Conservation (phyloP, 2,113 vertebrate species). For the Menura novaehollandiae region DNA sequence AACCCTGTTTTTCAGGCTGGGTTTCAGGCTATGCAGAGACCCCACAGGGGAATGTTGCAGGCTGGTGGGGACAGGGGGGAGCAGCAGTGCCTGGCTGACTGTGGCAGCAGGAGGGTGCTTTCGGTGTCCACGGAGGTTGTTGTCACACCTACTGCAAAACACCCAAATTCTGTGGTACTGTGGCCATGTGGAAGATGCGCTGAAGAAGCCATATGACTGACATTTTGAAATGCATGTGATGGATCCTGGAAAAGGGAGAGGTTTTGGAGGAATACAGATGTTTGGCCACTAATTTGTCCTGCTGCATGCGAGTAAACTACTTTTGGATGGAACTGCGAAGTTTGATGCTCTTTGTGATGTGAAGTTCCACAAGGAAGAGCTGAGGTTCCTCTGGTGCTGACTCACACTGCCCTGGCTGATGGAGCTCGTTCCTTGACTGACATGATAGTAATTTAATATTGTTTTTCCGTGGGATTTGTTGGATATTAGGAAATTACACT, state of each 20-base stretch:
- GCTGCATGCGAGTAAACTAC: neutral
- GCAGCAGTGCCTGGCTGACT: neutral
- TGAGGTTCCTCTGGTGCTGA: neutral
- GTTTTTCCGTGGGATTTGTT: neutral
- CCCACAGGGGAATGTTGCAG: neutral
- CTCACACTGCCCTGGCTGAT: neutral
- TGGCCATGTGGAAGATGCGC: neutral
- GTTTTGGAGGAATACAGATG: neutral
- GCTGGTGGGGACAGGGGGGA: accelerated
- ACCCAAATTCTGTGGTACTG: neutral
- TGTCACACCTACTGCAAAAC: neutral
- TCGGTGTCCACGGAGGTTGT: neutral
- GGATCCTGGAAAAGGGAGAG: neutral
- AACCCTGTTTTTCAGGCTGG: neutral
- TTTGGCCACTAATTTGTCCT: neutral
- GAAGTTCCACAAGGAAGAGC: neutral
- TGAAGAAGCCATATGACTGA: neutral
- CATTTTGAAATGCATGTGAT: neutral
- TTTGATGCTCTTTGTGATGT: neutral
- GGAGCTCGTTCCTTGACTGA: neutral
- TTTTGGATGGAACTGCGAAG: neutral
- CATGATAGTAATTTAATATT: neutral
- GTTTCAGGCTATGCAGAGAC: neutral
- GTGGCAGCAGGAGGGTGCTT: neutral
- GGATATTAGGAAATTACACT: neutral